Evolutionary conservation across 2,797 vertebrate species (phyloP).

Genomic region (Microctenopoma stevenorrisi): DNA sequence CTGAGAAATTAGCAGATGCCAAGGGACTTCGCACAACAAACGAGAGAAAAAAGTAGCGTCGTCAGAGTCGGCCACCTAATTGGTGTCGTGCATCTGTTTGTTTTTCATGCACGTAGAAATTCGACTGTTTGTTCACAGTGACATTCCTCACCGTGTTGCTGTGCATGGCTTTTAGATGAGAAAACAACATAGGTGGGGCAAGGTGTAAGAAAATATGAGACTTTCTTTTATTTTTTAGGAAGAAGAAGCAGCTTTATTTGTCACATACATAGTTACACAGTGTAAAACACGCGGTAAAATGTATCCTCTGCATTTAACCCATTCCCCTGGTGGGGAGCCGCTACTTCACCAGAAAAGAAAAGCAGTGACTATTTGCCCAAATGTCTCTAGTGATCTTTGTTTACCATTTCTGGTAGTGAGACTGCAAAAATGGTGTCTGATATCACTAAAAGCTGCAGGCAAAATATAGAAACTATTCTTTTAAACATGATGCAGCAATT

Average conservation of each 20-base stretch:
- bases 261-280: too few species aligned
- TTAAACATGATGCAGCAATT: background rate
- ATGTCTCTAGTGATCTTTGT: background rate
- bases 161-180: background rate
- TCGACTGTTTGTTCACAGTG: conserved; percentile 6
- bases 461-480: background rate
- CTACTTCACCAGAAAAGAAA: background rate
- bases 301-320: too few species aligned
- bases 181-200: conserved; percentile 12
- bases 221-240: too few species aligned
- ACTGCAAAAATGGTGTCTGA: background rate
- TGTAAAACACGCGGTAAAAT: too few species aligned
- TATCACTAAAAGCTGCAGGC: background rate
- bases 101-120: conserved; percentile 42
- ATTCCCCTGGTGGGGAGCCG: too few species aligned
- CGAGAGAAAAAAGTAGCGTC: conserved; percentile 17
- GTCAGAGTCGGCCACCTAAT: conserved; percentile 43
- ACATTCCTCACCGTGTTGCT: background rate
- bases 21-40: conserved; percentile 35
- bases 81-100: conserved; percentile 44
- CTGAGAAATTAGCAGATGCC: conserved; percentile 57
- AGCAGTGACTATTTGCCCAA: background rate
- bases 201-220: conserved; percentile 6
- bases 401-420: background rate
- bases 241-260: too few species aligned